Percentiles rank a stretch among this genome's conserved stretches.
phyloP scores from a whole-genome alignment of 2,888 invertebrate genomes.

The Conchocele bisecta region DNA sequence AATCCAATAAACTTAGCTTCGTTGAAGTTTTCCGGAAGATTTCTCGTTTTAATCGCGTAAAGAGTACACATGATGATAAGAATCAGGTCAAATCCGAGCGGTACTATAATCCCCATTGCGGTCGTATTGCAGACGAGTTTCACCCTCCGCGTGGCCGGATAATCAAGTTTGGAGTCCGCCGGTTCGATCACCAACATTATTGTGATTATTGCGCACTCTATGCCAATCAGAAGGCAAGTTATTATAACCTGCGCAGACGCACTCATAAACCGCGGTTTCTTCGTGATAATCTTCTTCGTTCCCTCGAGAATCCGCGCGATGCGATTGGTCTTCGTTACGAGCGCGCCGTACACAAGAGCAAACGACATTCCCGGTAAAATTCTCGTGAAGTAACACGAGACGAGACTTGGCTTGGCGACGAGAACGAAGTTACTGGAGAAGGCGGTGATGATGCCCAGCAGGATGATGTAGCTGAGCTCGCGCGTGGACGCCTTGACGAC shows the following conservation, averaged over 20 bases:
- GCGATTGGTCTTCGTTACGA: conserved; percentile 98
- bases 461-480: conserved; percentile 90
- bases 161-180: conserved; percentile 84
- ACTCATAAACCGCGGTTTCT: conserved; percentile 94
- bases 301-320: conserved; percentile 98
- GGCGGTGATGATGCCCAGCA: conserved; percentile 83
- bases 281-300: conserved; percentile 94
- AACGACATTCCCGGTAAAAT: conserved; percentile 97
- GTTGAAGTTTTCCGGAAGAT: conserved; percentile 99
- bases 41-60: conserved; percentile 90
- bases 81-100: conserved; percentile 89
- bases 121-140: conserved; percentile 87
- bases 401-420: conserved; percentile 89
- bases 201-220: conserved; percentile 91
- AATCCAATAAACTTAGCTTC: conserved; percentile 91
- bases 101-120: conserved; percentile 88
- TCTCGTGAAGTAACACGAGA: conserved; percentile 94
- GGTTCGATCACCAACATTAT: conserved; percentile 86
- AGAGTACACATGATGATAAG: conserved; percentile 93
- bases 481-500: conserved; percentile 96
- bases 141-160: conserved; percentile 83
- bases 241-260: conserved; percentile 86
- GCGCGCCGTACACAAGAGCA: conserved; percentile 97
- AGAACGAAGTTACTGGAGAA: conserved; percentile 91
- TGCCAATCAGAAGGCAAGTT: conserved; percentile 92